A percentile compares a stretch with the other conserved stretches of the same genome.
phyloP scores from a whole-genome alignment of 2,888 invertebrate genomes.

The Agonopterix subpropinquella region DNA sequence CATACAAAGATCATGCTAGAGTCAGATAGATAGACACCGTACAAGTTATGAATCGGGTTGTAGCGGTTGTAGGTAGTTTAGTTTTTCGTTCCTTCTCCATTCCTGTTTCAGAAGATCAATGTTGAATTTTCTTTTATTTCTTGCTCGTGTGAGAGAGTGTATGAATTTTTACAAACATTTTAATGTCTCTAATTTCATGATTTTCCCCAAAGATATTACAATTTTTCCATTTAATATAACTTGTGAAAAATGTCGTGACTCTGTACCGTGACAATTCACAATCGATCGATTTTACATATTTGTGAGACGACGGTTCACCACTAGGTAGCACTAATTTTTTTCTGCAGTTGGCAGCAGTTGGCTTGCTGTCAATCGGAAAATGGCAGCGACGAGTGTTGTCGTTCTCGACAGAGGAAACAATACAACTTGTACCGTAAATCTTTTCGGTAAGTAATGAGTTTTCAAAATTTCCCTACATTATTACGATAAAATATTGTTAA shows the following conservation, averaged over 20 bases:
- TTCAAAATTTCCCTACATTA: constrained; percentile 12
- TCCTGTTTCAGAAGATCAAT: no score
- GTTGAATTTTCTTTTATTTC: no score
- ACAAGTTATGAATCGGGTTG: no score
- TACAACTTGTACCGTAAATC: constrained; percentile 96
- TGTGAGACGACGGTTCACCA: neutral
- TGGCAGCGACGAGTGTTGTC: constrained; percentile 94
- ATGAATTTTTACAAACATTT: no score
- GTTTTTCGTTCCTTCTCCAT: no score
- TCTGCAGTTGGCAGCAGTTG: constrained; percentile 35
- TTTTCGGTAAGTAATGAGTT: constrained; percentile 86
- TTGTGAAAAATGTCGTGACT: neutral
- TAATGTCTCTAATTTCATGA: no score
- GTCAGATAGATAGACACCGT: no score
- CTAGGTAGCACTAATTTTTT: constrained; percentile 24
- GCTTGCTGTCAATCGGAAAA: constrained; percentile 74
- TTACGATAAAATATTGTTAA: constrained; percentile 6
- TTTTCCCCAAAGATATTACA: no score
- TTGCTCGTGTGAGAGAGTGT: no score
- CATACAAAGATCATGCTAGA: no score
- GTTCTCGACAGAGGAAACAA: constrained; percentile 96
- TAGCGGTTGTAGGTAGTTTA: no score
- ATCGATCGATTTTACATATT: constrained; percentile 5
- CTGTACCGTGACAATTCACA: neutral
- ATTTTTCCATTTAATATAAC: no score